phyloP scores from a whole-genome alignment of 2,113 vertebrate species.

The Elephantulus edwardii region DNA sequence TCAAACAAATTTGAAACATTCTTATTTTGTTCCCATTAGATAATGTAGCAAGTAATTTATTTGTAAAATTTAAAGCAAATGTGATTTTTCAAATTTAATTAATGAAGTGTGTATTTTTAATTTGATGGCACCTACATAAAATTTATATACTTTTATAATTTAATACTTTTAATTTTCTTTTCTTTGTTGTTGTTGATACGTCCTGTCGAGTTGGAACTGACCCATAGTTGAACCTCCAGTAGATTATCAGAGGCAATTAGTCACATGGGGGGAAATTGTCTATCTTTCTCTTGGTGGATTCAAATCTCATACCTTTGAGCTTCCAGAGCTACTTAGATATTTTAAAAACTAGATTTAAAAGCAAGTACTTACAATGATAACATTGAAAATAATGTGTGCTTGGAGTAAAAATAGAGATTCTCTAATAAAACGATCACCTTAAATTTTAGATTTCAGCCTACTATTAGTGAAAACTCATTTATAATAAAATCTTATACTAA shows the following conservation, averaged over 20 bases:
- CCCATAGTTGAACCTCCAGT: no score
- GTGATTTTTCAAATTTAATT: slow-evolving; percentile 29
- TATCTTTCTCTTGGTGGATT: no score
- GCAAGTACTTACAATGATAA: neutral
- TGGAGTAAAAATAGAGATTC: neutral
- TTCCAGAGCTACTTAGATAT: no score
- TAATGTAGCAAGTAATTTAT: slow-evolving; percentile 14
- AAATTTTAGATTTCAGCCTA: neutral
- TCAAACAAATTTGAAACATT: neutral
- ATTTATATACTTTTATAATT: slow-evolving; percentile 13
- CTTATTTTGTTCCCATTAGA: slow-evolving; percentile 64
- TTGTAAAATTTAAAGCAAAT: slow-evolving; percentile 58
- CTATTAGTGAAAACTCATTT: neutral
- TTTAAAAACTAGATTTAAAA: slow-evolving; percentile 30
- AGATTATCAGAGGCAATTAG: no score
- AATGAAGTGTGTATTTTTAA: neutral
- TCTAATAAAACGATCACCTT: neutral
- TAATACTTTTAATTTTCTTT: neutral
- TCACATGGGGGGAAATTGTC: no score
- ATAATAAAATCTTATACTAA: neutral
- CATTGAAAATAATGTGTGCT: neutral
- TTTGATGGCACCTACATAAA: neutral
- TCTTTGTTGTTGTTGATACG: no score
- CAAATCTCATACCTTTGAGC: no score
- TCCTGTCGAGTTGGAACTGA: no score